Conservation (phyloP, 1,140 invertebrate genomes). For the Semibalanus balanoides region DNA sequence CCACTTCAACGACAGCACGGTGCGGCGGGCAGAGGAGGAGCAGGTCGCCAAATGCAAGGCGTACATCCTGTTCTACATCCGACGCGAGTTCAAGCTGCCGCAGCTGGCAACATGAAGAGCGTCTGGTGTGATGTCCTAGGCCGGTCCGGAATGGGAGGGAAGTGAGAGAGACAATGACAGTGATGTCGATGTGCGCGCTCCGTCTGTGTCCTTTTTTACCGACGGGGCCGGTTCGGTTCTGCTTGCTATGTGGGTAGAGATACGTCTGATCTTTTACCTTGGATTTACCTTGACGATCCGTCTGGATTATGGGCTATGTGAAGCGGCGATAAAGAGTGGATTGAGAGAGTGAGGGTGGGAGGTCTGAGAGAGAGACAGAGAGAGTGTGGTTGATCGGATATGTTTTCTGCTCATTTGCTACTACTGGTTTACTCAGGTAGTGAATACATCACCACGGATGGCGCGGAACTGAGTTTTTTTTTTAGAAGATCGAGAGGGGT, state of each 20-base stretch:
- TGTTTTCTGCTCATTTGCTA: neutral
- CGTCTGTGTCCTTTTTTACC: too few species aligned
- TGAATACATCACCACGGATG: neutral
- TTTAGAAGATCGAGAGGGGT: too few species aligned
- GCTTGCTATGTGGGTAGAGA: neutral
- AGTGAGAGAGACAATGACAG: too few species aligned
- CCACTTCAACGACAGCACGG: conserved; percentile 77
- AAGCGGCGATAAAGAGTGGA: conserved; percentile 7
- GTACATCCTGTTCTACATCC: conserved; percentile 73
- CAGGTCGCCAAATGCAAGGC: conserved; percentile 64
- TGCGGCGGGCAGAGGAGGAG: conserved; percentile 49
- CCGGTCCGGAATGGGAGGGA: too few species aligned
- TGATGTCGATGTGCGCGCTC: too few species aligned
- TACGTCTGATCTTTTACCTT: neutral
- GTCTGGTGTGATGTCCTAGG: neutral
- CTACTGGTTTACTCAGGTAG: neutral
- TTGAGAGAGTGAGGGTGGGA: too few species aligned
- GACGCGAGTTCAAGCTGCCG: conserved; percentile 40
- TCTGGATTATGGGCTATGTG: neutral
- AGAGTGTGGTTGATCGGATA: neutral
- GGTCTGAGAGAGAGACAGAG: too few species aligned
- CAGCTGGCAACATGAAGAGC: neutral
- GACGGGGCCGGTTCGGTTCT: neutral
- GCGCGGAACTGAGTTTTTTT: too few species aligned
- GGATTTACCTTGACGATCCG: neutral